Percentiles rank a stretch among this genome's conserved stretches.
Conservation (phyloP, 2,888 invertebrate species). For the Eristalis intricaria region DNA sequence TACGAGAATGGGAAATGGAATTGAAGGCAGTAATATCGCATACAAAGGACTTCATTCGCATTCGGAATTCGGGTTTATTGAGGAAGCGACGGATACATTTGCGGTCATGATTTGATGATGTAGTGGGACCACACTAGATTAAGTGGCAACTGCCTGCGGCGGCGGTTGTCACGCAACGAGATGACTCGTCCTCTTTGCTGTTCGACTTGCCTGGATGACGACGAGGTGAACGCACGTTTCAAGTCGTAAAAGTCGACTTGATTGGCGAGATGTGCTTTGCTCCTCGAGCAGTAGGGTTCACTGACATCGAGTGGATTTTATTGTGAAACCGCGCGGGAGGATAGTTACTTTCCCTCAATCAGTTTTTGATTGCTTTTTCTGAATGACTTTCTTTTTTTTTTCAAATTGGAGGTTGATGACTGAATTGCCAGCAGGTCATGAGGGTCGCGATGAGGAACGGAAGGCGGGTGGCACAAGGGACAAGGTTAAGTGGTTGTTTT, state of each 20-base stretch:
- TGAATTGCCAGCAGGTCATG: not conserved
- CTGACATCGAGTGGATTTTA: not conserved
- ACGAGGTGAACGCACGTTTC: not conserved
- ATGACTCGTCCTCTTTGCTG: not conserved
- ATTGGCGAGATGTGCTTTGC: not conserved
- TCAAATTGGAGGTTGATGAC: not conserved
- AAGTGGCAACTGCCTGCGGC: not conserved
- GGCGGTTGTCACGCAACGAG: not conserved
- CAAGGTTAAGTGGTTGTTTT: no score
- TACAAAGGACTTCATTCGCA: conserved; percentile 29
- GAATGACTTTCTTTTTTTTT: not conserved
- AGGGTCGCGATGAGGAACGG: not conserved
- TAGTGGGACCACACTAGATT: conserved; percentile 9
- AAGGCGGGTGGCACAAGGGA: no score
- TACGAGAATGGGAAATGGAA: conserved; percentile 20
- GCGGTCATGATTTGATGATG: conserved; percentile 8
- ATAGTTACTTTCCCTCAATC: not conserved
- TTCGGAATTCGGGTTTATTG: conserved; percentile 41
- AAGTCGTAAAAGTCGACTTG: not conserved
- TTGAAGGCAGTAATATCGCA: conserved; percentile 12
- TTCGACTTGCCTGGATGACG: not conserved
- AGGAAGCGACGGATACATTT: conserved; percentile 21
- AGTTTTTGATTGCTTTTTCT: not conserved
- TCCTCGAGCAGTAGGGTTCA: not conserved
- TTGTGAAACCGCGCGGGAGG: not conserved